Base-by-base conservation (phyloP, 2,888 invertebrate species). In the Cactoblastis cactorum region DNA sequence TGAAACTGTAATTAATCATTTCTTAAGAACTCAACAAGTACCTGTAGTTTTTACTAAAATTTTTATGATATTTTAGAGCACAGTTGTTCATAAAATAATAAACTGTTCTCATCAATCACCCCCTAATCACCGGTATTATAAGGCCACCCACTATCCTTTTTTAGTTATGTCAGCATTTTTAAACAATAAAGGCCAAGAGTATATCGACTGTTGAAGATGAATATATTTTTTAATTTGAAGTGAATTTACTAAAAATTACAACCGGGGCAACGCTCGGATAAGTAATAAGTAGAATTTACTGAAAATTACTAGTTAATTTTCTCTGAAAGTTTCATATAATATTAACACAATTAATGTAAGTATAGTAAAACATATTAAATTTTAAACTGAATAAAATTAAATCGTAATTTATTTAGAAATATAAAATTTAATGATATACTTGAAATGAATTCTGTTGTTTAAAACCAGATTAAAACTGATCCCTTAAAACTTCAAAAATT, bases 161-260 rank as follows among this genome's bases (percentile, higher is more conserved):
- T 61, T 61, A 58, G 60, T 59, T 62, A 67, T 63, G 61, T 60
- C 59, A 57, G 57, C 55, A 61, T 57, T 58, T 63, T 66, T 60
- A 52, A 38, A 61, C 58, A 75, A 76, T 75, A 77, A 43, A 43
- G 15, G 32, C 3, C 28, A 43, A 43, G 43, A 0, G 43, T 28
- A 5, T 17, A 9, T 43, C 11, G 1, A 1, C 37, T 11, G 9
- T 17, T 1, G 9, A 17, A 11, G 37, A 17, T 37, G 17, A 15
- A 17, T 37, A 17, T 15, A 8, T 12, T 28, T 28, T 28, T 3
- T 22, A 22, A 22, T 4, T 5, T 5, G 3, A 22, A 22, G 22
- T 4, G 22, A 3, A 22, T 4, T 22, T 22, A 4, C 3, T 22
- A 22, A 22, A n/a, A n/a, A n/a, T n/a, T 22, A 22, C 22, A 22